A percentile compares a stretch with the other conserved stretches of the same genome.
Conservation (phyloP, 2,113 vertebrate species). For the Sitta europaea region DNA sequence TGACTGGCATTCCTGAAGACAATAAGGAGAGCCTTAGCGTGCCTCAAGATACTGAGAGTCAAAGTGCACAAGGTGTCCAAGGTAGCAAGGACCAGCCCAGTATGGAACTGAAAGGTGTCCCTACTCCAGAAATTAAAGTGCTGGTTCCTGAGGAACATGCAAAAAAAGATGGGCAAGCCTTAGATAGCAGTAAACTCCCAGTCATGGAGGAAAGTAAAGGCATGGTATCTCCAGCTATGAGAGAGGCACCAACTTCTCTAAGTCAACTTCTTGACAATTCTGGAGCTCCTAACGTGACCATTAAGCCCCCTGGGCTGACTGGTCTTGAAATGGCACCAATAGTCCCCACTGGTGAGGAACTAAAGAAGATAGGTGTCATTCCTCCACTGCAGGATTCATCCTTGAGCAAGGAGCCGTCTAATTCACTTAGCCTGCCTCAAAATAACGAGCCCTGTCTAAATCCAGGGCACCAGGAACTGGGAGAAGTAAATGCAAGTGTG, state of each 20-base stretch:
- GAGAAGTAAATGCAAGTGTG: slow-evolving; percentile 73
- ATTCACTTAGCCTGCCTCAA: slow-evolving; percentile 64
- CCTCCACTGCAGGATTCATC: slow-evolving; percentile 66
- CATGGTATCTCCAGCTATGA: slow-evolving; percentile 78
- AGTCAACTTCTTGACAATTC: slow-evolving; percentile 94
- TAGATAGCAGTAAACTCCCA: slow-evolving; percentile 67
- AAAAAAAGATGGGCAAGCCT: slow-evolving; percentile 69
- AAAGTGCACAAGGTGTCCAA: slow-evolving; percentile 66
- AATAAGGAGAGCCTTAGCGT: slow-evolving; percentile 76
- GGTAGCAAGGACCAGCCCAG: slow-evolving; percentile 78
- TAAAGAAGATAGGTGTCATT: slow-evolving; percentile 72
- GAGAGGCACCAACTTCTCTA: slow-evolving; percentile 87
- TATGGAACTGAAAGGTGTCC: slow-evolving; percentile 75
- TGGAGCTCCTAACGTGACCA: slow-evolving; percentile 76
- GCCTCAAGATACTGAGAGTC: slow-evolving; percentile 75
- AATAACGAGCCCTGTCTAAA: slow-evolving; percentile 65
- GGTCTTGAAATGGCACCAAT: slow-evolving; percentile 61
- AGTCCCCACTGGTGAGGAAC: slow-evolving; percentile 67
- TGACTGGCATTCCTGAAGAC: slow-evolving; percentile 73
- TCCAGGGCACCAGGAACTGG: slow-evolving; percentile 67
- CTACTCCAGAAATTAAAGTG: slow-evolving; percentile 79
- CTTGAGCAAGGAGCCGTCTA: slow-evolving; percentile 66
- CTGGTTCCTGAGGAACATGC: slow-evolving; percentile 74
- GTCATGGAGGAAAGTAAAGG: slow-evolving; percentile 75
- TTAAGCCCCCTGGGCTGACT: slow-evolving; percentile 75